Evolutionary conservation across 1,140 invertebrate genomes (phyloP), one percentile per base, ranked within the genome.

Genomic region (Musca domestica): DNA sequence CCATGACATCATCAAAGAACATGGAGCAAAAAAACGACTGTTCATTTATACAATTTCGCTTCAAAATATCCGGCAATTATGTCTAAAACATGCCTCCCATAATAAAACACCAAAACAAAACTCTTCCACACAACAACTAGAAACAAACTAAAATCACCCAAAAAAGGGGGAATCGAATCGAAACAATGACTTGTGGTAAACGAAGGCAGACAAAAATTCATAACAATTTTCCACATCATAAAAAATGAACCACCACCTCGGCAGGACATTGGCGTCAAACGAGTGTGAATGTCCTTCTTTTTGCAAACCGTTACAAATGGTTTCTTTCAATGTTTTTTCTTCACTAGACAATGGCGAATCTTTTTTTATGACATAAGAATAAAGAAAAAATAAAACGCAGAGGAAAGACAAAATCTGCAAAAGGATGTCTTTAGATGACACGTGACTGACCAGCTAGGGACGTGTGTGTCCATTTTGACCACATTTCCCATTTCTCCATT

Each of bases 141-240:
- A 41, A 12, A 41, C n/a, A 41, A 41, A 7, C 34, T 10, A 9
- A 9, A 10, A 12, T 12, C 34, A 41, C 27, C n/a, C 6, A 41
- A 41, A 41, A 41, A 41, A 12, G 34, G 34, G 34, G 10, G 10
- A 41, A 41, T 9, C 34, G 34, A 41, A 41, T 41, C 6, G 34
- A 2, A 41, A 41, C 34, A 41, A 41, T 41, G 34, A 41, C 19
- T 49, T 56, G 52, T 56, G 52, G 52, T 56, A 30, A 30, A 41
- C 34, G 10, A 41, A 12, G 10, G 2, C n/a, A 56, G 10, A 56
- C n/a, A 27, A 27, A 56, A 56, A 27, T 56, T 56, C 52, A 56
- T 56, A 56, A 56, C 23, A 56, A 56, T 56, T 56, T 56, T 56
- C 52, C 52, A 56, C 52, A 56, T 56, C 52, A 56, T 56, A 56